Evolutionary conservation across 2,888 invertebrate genomes (phyloP).

Genomic region (Plemyria rubiginata): DNA sequence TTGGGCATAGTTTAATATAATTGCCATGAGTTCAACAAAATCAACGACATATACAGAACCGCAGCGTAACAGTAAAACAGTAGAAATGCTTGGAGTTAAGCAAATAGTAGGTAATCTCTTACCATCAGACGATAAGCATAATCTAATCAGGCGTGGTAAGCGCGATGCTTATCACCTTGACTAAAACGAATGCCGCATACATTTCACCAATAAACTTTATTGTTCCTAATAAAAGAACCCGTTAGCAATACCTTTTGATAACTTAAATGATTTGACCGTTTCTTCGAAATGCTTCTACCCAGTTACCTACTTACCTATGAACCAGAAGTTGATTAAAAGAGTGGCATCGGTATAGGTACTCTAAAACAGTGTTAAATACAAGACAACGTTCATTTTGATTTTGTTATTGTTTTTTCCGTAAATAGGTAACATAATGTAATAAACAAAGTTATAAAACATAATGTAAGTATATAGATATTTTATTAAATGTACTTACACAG

Average conservation of each 20-base stretch:
- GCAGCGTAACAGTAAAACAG: slow-evolving; percentile 57
- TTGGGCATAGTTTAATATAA: slow-evolving; percentile 5
- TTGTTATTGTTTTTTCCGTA: no score
- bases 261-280: slow-evolving; percentile 33
- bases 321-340: slow-evolving; percentile 9
- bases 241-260: slow-evolving; percentile 41
- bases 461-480: no score
- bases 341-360: neutral
- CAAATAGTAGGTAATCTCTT: slow-evolving; percentile 80
- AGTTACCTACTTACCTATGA: neutral
- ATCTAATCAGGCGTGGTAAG: slow-evolving; percentile 67
- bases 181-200: slow-evolving; percentile 64
- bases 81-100: slow-evolving; percentile 62
- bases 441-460: no score
- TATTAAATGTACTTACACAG: no score
- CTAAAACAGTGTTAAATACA: no score
- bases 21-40: slow-evolving; percentile 11
- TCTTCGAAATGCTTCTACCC: slow-evolving; percentile 29
- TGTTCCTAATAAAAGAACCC: slow-evolving; percentile 58
- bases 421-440: no score
- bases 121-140: slow-evolving; percentile 69
- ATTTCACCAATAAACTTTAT: slow-evolving; percentile 65
- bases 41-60: slow-evolving; percentile 23
- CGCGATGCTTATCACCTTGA: slow-evolving; percentile 68
- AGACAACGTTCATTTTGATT: no score